These are phyloP conservation scores for Theretra japonica DNA, from an alignment of 2,888 invertebrate genomes.

Conservation along the genomic window DNA sequence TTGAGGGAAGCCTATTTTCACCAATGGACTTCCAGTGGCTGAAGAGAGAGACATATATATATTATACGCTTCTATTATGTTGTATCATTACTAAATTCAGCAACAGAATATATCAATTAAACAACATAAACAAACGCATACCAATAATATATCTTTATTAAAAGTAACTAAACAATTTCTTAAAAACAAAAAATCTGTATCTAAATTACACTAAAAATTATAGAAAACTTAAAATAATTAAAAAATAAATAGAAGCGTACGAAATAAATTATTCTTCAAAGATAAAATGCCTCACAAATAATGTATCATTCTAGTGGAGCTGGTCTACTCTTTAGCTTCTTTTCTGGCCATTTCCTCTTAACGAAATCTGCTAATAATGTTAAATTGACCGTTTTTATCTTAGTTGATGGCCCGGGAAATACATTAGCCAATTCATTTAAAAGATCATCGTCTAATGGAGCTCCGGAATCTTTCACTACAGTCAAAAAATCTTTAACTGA, in stretches of 20 bases:
- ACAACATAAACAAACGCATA: slow-evolving; percentile 8
- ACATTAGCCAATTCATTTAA: slow-evolving; percentile 53
- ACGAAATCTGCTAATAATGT: slow-evolving; percentile 56
- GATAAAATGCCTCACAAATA: slow-evolving; percentile 27
- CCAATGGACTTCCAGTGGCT: no score
- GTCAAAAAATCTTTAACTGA: slow-evolving; percentile 49
- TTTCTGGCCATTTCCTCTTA: slow-evolving; percentile 68
- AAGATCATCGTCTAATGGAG: slow-evolving; percentile 54
- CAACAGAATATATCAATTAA: neutral
- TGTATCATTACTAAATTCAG: neutral
- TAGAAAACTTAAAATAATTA: slow-evolving; percentile 4
- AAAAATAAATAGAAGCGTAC: slow-evolving; percentile 5
- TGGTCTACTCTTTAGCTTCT: slow-evolving; percentile 61
- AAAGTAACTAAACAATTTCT: slow-evolving; percentile 34
- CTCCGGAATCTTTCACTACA: slow-evolving; percentile 43
- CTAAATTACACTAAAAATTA: neutral
- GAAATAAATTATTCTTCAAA: slow-evolving; percentile 16
- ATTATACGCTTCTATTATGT: no score
- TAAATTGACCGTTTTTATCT: slow-evolving; percentile 57
- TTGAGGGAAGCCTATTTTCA: no score
- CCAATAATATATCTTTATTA: slow-evolving; percentile 27
- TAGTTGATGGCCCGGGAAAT: slow-evolving; percentile 56
- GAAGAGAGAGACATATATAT: no score
- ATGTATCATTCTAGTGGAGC: slow-evolving; percentile 42
- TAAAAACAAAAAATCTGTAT: slow-evolving; percentile 2